A percentile compares a stretch with the other conserved stretches of the same genome.
These are phyloP conservation scores for Monopterus albus DNA, from an alignment of 2,113 vertebrate genomes.

Conservation along the genomic window DNA sequence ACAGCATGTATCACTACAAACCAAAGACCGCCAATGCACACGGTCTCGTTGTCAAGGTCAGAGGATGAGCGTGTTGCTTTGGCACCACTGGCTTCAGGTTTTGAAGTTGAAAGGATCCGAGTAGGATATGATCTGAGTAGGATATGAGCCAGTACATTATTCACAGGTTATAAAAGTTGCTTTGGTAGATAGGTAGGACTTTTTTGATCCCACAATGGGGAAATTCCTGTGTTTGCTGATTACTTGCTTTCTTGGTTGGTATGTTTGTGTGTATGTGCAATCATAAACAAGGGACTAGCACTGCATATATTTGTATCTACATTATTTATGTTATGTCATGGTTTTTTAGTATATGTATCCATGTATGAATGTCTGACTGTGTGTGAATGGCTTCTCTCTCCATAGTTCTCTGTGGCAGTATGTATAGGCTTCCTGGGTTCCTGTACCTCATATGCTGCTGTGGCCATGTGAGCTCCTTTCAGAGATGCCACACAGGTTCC, in stretches of 20 bases:
- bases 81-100: constrained; percentile 22
- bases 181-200: too few relatives aligned
- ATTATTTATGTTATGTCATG: background rate
- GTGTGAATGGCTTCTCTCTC: constrained; percentile 36
- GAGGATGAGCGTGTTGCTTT: constrained; percentile 11
- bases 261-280: background rate
- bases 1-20: constrained; percentile 81
- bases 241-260: too few relatives aligned
- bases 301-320: too few relatives aligned
- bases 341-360: background rate
- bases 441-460: constrained; percentile 85
- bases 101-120: too few relatives aligned
- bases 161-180: too few relatives aligned
- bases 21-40: constrained; percentile 75
- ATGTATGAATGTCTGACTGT: background rate
- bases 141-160: too few relatives aligned
- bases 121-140: too few relatives aligned
- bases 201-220: too few relatives aligned
- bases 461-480: constrained; percentile 84
- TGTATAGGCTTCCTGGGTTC: constrained; percentile 86
- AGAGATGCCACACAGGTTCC: constrained; percentile 77
- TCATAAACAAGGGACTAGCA: background rate
- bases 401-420: constrained; percentile 84
- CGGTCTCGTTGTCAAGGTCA: constrained; percentile 85
- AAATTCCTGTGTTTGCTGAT: too few relatives aligned